Evolutionary conservation across 2,113 vertebrate species (phyloP).

Genomic region (Orientallactaga bullata): DNA sequence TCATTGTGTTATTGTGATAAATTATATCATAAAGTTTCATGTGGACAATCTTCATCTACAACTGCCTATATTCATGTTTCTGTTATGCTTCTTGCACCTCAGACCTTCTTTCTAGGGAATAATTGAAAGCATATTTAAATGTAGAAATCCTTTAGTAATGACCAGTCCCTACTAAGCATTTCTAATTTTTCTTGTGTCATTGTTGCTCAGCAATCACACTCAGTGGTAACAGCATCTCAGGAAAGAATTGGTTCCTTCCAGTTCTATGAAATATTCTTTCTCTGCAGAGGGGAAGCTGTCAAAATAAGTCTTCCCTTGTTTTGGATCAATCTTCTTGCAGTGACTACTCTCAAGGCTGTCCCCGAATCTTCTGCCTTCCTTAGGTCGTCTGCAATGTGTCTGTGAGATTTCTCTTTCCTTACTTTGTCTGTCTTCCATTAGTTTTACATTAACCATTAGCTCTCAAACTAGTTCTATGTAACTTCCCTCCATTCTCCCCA

Average conservation of each 20-base stretch:
- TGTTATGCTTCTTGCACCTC: background rate
- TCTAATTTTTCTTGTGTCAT: background rate
- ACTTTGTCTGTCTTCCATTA: background rate
- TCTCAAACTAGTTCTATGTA: background rate
- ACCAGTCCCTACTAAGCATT: background rate
- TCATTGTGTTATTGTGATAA: background rate
- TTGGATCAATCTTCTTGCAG: background rate
- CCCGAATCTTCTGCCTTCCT: background rate
- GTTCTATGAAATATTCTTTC: background rate
- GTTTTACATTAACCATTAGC: background rate
- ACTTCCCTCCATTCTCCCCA: background rate
- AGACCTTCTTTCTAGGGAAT: background rate
- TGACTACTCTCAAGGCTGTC: rapidly evolving
- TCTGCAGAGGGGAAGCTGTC: background rate
- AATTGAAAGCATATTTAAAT: background rate
- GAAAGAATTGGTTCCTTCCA: background rate
- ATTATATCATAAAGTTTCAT: background rate
- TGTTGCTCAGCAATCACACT: background rate
- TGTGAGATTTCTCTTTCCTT: background rate
- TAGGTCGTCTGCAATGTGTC: rapidly evolving
- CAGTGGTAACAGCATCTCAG: rapidly evolving
- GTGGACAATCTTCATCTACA: background rate
- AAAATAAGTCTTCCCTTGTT: background rate
- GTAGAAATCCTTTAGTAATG: background rate
- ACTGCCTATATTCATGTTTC: background rate